Evolutionary conservation across 2,888 invertebrate species (phyloP), one percentile per base, ranked within the genome.

Genomic region (Steinernema carpocapsae): DNA sequence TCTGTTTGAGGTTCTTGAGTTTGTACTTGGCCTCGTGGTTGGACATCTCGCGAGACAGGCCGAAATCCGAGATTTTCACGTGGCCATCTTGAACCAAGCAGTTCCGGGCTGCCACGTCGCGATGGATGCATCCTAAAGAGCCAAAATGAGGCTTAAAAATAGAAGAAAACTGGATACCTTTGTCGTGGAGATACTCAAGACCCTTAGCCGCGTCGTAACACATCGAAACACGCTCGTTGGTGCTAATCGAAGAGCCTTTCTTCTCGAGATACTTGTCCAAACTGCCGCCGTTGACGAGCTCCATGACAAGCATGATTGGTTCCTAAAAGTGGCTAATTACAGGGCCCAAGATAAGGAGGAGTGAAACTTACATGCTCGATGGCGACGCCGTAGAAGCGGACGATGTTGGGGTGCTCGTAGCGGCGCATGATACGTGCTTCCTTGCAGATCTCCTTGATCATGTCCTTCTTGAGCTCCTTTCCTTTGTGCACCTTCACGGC

Each of bases 281-380:
- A 1, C 79, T 76, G 32, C 82, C 82, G 17, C 77, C 76, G 43
- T 78, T 77, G 17, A 80, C 80, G 42, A 82, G 72, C 48, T 82
- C 82, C 82, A 82, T 82, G 1, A 82, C 79, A 42, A 82, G 56
- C 81, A 82, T 82, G 4, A 82, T 79, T 17, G 82, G 82, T 72
- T 82, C 80, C 75, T 78, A 70, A 48, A 71, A 52, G 19, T 10
- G 2, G 29, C 4, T 24, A 48, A 19, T 71, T 24, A 52, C 37
- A 29, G n/a, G 22, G 0, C 7, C 43, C 52, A 45, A 1, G 37
- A 12, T 70, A 37, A 12, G 64, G 22, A 12, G 37, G 1, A 6
- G 19, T 10, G 24, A 42, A 59, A 70, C 74, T 45, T 14, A 43
- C 79, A 37, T 75, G 77, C 45, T 80, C 80, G 7, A 82, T 79